phyloP scores from a whole-genome alignment of 1,140 invertebrate species.

The Drosophila sproati region DNA sequence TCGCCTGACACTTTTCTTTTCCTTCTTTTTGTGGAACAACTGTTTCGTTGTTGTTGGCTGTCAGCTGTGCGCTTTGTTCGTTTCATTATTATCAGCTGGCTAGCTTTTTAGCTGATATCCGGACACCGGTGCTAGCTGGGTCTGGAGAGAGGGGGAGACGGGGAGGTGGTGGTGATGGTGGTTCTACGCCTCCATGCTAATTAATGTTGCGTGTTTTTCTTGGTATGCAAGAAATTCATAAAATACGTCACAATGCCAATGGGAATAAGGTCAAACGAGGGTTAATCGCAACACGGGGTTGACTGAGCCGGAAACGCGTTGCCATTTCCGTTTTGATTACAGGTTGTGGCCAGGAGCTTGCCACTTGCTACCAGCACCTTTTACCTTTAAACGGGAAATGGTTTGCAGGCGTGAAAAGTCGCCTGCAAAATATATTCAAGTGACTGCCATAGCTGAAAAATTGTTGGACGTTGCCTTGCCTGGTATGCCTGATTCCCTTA shows the following conservation, averaged over 20 bases:
- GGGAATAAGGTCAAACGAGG: slow-evolving; percentile 64
- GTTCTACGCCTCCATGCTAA: slow-evolving; percentile 18
- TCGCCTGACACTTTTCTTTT: slow-evolving; percentile 20
- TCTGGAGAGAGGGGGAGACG: neutral
- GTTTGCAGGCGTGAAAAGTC: slow-evolving; percentile 55
- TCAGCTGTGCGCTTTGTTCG: slow-evolving; percentile 13
- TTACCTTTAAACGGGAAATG: slow-evolving; percentile 25
- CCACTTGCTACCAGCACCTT: neutral
- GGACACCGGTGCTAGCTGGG: too few relatives aligned
- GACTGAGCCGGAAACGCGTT: slow-evolving; percentile 61
- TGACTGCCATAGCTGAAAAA: neutral
- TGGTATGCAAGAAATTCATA: slow-evolving; percentile 21
- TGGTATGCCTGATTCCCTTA: too few relatives aligned
- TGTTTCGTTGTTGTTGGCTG: slow-evolving; percentile 5
- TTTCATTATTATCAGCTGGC: slow-evolving; percentile 32
- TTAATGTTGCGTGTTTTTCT: slow-evolving; percentile 47
- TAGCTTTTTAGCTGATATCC: slow-evolving; percentile 38
- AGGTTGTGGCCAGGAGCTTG: slow-evolving; percentile 26
- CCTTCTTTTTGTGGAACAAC: neutral
- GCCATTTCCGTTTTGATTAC: slow-evolving; percentile 49
- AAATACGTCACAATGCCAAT: slow-evolving; percentile 37
- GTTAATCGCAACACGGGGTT: slow-evolving; percentile 21
- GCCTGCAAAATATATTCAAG: slow-evolving; percentile 45
- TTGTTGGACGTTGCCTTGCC: slow-evolving; percentile 7
- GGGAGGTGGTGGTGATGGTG: slow-evolving; percentile 23